Evolutionary conservation across 2,888 invertebrate genomes (phyloP).

Genomic region (Chalcis sispes): DNA sequence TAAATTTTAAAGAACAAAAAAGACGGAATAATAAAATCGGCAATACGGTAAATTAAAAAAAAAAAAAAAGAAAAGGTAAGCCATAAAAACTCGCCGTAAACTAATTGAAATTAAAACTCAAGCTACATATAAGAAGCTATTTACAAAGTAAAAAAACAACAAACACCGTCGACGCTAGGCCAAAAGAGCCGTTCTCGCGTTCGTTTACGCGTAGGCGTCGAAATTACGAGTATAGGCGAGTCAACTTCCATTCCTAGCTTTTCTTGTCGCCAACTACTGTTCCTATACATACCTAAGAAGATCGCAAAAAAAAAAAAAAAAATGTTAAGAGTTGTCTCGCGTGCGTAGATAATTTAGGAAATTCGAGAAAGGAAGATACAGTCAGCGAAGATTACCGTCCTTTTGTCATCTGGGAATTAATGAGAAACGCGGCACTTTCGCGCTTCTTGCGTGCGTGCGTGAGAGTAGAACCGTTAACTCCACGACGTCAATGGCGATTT

Average conservation of each 20-base stretch:
- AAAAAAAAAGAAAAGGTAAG: no score
- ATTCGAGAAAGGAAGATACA: constrained; percentile 13
- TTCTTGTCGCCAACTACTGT: no score
- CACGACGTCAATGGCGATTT: constrained; percentile 42
- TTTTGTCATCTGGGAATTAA: constrained; percentile 52
- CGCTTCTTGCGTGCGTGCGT: constrained; percentile 39
- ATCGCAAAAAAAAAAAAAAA: background rate
- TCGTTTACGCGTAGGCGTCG: constrained; percentile 32
- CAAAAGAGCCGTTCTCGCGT: background rate
- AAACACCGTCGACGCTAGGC: background rate
- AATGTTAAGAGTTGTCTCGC: background rate
- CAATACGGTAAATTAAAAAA: no score
- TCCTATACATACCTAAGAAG: constrained; percentile 3
- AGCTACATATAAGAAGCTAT: background rate
- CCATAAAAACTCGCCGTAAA: constrained; percentile 22
- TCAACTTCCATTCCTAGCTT: constrained; percentile 47
- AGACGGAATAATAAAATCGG: no score
- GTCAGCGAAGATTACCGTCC: constrained; percentile 53
- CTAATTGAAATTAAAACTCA: constrained; percentile 28
- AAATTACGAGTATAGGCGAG: constrained; percentile 32
- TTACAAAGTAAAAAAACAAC: background rate
- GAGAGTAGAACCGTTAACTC: background rate
- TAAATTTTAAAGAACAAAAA: constrained; percentile 22
- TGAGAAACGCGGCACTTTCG: constrained; percentile 13
- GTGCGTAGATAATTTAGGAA: constrained; percentile 43